These are phyloP conservation scores for Brachypalpus laphriformis DNA, from an alignment of 2,888 invertebrate species.

Conservation along the genomic window DNA sequence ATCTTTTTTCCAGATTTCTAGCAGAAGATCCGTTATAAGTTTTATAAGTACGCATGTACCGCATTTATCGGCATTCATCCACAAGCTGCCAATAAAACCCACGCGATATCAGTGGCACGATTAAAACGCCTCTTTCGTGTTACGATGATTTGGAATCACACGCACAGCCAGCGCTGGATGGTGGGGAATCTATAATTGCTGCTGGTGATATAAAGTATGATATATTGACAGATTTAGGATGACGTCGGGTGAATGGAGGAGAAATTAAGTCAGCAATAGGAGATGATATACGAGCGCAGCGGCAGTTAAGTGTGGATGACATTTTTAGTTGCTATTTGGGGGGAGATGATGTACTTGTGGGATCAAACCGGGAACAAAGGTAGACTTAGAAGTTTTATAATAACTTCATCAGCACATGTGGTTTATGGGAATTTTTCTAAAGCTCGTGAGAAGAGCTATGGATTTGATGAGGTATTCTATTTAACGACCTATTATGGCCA, in stretches of 20 bases:
- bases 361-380: background rate
- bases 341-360: background rate
- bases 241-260: background rate
- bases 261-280: conserved; percentile 11
- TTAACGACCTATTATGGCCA: background rate
- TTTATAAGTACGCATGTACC: background rate
- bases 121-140: conserved; percentile 64
- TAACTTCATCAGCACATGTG: background rate
- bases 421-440: background rate
- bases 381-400: background rate
- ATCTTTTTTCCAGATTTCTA: background rate
- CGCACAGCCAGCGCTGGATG: background rate
- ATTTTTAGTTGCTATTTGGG: conserved; percentile 1
- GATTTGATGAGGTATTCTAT: background rate
- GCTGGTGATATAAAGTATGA: conserved; percentile 52
- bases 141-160: conserved; percentile 28
- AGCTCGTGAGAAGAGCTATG: background rate
- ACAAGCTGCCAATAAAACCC: conserved; percentile 48
- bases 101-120: conserved; percentile 29
- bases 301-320: conserved; percentile 14
- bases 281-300: conserved; percentile 35
- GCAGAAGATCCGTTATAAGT: conserved; percentile 13
- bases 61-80: conserved; percentile 21
- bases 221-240: conserved; percentile 54
- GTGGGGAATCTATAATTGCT: conserved; percentile 30